phyloP scores from a whole-genome alignment of 2,113 vertebrate species.

The Vulpes lagopus region DNA sequence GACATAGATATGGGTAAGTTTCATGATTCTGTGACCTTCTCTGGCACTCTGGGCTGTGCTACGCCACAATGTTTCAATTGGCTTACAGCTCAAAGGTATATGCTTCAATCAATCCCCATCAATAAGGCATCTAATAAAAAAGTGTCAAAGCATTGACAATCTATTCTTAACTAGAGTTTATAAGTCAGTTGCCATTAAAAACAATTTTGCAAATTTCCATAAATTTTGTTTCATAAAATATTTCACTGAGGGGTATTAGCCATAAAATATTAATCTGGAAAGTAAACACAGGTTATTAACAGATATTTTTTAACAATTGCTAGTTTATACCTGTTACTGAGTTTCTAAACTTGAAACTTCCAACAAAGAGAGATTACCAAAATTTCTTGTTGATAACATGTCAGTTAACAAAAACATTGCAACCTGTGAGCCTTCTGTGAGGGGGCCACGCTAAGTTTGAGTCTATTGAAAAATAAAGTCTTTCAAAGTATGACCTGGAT shows the following conservation, averaged over 20 bases:
- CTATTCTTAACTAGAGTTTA: slow-evolving; percentile 28
- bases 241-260: neutral
- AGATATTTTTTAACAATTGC: neutral
- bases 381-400: neutral
- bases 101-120: neutral
- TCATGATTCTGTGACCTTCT: neutral
- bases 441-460: neutral
- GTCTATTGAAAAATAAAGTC: neutral
- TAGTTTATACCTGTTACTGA: neutral
- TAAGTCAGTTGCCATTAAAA: neutral
- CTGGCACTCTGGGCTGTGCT: neutral
- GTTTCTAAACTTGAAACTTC: slow-evolving; percentile 39
- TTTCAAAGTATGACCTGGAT: neutral
- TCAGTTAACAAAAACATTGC: slow-evolving; percentile 21
- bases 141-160: neutral
- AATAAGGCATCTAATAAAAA: neutral
- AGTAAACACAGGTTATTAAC: neutral
- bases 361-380: slow-evolving; percentile 14
- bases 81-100: neutral
- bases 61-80: neutral
- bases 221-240: neutral
- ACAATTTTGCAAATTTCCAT: neutral
- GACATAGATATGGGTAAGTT: neutral
- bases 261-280: neutral
- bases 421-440: neutral